Percentiles rank a stretch among this genome's conserved stretches.
Conservation (phyloP, 2,797 vertebrate species). For the Propithecus perrieri region DNA sequence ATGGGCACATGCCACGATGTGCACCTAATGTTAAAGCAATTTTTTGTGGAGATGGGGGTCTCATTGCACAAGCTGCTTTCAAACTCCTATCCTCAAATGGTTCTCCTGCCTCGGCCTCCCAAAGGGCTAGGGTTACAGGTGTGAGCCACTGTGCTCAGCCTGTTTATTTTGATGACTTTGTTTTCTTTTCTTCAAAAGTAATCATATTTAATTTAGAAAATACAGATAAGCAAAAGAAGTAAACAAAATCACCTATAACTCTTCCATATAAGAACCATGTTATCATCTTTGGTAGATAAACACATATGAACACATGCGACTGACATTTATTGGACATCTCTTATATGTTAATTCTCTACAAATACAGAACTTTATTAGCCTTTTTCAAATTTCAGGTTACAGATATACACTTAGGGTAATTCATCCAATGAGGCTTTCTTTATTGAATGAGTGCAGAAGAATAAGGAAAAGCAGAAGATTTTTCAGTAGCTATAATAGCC, state of each 20-base stretch:
- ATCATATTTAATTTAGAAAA: neutral
- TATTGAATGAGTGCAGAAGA: neutral
- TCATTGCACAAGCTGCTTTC: neutral
- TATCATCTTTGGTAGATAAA: neutral
- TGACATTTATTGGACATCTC: neutral
- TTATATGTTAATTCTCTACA: neutral
- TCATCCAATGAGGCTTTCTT: neutral
- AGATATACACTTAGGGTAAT: neutral
- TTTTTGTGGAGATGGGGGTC: neutral
- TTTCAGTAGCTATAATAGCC: neutral
- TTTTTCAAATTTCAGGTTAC: neutral
- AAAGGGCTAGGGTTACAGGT: neutral
- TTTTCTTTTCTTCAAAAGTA: neutral
- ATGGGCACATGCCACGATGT: neutral
- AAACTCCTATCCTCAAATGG: neutral
- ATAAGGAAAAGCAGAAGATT: neutral
- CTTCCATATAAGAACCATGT: neutral
- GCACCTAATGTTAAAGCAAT: neutral
- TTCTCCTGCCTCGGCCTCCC: neutral
- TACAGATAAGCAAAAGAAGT: neutral
- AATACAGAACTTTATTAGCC: neutral
- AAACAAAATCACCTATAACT: neutral
- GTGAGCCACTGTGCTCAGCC: neutral
- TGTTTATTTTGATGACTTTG: neutral
- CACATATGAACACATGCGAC: accelerated